Conservation (phyloP, 2,113 vertebrate genomes). For the Xiphophorus couchianus region DNA sequence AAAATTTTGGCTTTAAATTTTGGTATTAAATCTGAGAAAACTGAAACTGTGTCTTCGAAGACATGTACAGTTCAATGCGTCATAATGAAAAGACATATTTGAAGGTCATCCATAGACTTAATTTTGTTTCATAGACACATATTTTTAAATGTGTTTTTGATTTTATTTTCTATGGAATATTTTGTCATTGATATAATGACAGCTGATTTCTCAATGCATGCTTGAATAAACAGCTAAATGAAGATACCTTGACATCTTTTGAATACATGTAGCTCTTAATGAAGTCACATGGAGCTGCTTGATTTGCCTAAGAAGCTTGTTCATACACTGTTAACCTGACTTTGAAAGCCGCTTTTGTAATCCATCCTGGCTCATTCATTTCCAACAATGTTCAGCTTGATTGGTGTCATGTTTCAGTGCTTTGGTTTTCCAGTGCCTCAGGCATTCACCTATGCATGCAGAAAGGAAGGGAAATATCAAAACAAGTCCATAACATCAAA, state of each 20-base stretch:
- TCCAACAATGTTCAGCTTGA: background rate
- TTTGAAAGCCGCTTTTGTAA: background rate
- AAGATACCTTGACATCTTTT: background rate
- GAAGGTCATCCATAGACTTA: background rate
- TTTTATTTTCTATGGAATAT: too few relatives aligned
- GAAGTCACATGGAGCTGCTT: background rate
- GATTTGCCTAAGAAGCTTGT: background rate
- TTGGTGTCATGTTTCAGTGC: background rate
- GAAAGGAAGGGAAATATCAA: background rate
- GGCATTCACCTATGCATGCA: background rate
- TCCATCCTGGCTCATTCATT: background rate
- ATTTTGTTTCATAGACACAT: background rate
- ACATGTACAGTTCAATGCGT: background rate
- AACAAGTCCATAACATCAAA: background rate
- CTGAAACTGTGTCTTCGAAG: background rate
- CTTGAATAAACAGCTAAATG: background rate
- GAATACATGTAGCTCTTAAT: background rate
- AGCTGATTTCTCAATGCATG: background rate
- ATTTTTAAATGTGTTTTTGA: too few relatives aligned
- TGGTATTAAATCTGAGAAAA: background rate
- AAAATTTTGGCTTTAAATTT: background rate
- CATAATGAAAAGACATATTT: background rate
- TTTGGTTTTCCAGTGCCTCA: background rate
- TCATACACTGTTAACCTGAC: background rate
- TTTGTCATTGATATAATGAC: background rate